A percentile compares a stretch with the other conserved stretches of the same genome.
Evolutionary conservation across 2,888 invertebrate species (phyloP).

Genomic region (Ormyrus pomaceus): DNA sequence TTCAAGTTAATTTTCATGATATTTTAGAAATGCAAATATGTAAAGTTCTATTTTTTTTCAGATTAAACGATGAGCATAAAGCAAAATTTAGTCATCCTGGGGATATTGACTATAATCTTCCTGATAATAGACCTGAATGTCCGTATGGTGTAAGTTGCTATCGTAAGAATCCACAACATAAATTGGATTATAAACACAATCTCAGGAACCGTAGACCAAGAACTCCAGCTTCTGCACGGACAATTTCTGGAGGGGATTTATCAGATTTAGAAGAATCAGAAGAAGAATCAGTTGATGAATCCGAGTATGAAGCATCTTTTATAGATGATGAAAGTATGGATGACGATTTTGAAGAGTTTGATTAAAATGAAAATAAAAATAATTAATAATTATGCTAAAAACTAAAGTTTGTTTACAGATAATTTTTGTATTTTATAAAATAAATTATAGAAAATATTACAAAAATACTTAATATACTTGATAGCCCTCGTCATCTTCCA

Average conservation of each 20-base stretch:
- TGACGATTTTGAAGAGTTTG: slow-evolving; percentile 52
- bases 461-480: slow-evolving; percentile 62
- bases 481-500: slow-evolving; percentile 77
- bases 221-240: neutral
- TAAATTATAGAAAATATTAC: neutral
- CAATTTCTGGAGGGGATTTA: slow-evolving; percentile 23
- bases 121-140: slow-evolving; percentile 77
- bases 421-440: neutral
- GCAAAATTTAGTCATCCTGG: slow-evolving; percentile 81
- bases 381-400: neutral
- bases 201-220: slow-evolving; percentile 4
- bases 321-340: slow-evolving; percentile 46
- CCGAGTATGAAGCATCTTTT: slow-evolving; percentile 68
- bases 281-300: slow-evolving; percentile 71
- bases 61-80: slow-evolving; percentile 78
- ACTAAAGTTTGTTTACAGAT: too few relatives aligned
- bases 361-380: neutral
- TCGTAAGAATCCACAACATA: slow-evolving; percentile 79
- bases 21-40: neutral
- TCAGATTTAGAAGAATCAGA: slow-evolving; percentile 57
- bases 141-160: slow-evolving; percentile 79
- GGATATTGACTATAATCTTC: slow-evolving; percentile 79
- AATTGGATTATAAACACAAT: slow-evolving; percentile 76
- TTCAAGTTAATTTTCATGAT: neutral
- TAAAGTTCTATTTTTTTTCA: slow-evolving; percentile 13